phyloP scores from a whole-genome alignment of 2,888 invertebrate genomes.

The Drosophila paramelanica region DNA sequence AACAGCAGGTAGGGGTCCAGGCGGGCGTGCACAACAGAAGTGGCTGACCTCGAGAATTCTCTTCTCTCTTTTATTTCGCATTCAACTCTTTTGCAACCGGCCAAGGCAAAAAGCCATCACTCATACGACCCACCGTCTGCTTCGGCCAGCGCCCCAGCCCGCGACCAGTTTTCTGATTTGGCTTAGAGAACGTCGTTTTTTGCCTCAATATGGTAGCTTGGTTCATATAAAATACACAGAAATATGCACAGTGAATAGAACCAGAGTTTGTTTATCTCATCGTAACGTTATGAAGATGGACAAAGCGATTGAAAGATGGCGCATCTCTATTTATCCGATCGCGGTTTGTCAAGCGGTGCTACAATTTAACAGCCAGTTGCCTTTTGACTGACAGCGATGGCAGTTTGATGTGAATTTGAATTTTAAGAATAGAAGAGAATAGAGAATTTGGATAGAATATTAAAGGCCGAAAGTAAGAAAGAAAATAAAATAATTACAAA shows the following conservation, averaged over 20 bases:
- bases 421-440: background rate
- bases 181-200: conserved; percentile 48
- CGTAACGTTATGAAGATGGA: background rate
- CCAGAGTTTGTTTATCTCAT: too few relatives aligned
- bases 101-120: conserved; percentile 60
- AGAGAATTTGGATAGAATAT: background rate
- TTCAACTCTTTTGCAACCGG: conserved; percentile 10
- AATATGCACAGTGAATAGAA: too few relatives aligned
- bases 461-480: too few relatives aligned
- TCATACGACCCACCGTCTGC: conserved; percentile 61
- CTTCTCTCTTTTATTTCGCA: conserved; percentile 21
- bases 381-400: conserved; percentile 24
- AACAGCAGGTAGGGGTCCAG: conserved; percentile 34
- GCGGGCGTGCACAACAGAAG: conserved; percentile 53
- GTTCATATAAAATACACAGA: too few relatives aligned
- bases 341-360: conserved; percentile 31
- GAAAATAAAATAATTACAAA: too few relatives aligned
- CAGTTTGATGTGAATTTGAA: conserved; percentile 9
- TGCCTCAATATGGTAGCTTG: conserved; percentile 66
- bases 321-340: conserved; percentile 30
- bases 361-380: conserved; percentile 25
- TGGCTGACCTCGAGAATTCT: conserved; percentile 76
- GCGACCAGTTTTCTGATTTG: conserved; percentile 37
- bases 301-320: conserved; percentile 5
- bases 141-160: conserved; percentile 12